Evolutionary conservation across 2,888 invertebrate genomes (phyloP).

Genomic region (Cybosia mesomella): DNA sequence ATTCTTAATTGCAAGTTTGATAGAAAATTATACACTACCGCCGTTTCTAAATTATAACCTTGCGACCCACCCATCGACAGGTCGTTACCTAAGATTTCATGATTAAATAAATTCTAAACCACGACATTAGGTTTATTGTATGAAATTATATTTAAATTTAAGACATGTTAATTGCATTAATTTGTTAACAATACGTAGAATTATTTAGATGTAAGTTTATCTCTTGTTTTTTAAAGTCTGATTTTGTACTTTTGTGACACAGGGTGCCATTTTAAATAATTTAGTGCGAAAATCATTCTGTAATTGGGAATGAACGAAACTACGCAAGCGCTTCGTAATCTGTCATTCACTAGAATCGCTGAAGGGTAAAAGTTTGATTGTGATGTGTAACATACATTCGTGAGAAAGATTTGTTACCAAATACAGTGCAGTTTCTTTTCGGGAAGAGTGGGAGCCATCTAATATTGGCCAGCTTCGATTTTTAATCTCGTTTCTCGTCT

Average conservation of each 20-base stretch:
- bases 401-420: not conserved
- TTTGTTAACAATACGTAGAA: conserved; percentile 57
- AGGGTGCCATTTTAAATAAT: conserved; percentile 70
- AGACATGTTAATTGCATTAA: conserved; percentile 57
- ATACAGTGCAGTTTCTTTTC: too few species aligned
- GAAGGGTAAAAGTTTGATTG: not conserved
- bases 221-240: conserved; percentile 64
- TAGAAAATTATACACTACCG: not conserved
- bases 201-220: conserved; percentile 46
- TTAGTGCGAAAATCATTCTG: conserved; percentile 23
- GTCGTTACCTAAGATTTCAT: conserved; percentile 27
- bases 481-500: too few species aligned
- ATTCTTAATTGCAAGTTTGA: not conserved
- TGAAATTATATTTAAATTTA: conserved; percentile 38
- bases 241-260: conserved; percentile 62
- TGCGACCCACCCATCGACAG: conserved; percentile 28
- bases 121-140: conserved; percentile 40
- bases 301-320: conserved; percentile 32
- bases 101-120: conserved; percentile 15
- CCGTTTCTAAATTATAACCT: not conserved
- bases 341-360: not conserved
- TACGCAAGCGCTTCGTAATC: not conserved
- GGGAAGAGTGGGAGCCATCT: not conserved
- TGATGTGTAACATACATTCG: not conserved
- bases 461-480: not conserved